phyloP scores from a whole-genome alignment of 2,888 invertebrate species.

The Rhimphoctona megacephalus region DNA sequence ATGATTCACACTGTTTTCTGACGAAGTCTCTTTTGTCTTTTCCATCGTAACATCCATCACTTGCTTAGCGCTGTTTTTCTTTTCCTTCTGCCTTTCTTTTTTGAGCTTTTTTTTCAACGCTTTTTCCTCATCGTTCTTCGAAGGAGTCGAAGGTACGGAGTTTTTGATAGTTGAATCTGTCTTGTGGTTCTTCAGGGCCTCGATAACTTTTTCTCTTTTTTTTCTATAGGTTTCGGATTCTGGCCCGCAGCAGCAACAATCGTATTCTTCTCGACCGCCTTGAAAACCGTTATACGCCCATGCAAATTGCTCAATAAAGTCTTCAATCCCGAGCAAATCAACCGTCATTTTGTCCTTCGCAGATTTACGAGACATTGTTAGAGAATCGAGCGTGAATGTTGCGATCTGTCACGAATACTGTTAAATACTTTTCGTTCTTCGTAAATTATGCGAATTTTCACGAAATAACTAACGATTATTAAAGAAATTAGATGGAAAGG shows the following conservation, averaged over 20 bases:
- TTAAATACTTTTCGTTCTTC: neutral
- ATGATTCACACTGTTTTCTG: neutral
- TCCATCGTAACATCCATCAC: neutral
- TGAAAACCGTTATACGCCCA: neutral
- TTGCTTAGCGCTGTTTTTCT: slow-evolving; percentile 43
- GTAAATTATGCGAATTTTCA: neutral
- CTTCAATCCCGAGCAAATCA: neutral
- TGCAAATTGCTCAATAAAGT: neutral
- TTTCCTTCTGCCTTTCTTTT: slow-evolving; percentile 62
- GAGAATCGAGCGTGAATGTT: neutral
- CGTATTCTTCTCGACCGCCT: neutral
- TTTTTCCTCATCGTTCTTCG: slow-evolving; percentile 36
- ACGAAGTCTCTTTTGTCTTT: neutral
- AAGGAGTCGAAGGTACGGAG: neutral
- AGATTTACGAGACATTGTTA: neutral
- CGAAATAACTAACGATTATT: neutral
- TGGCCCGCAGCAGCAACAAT: neutral
- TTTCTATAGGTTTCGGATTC: neutral
- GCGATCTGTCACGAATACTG: neutral
- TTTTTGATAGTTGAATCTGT: neutral
- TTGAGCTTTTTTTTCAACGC: slow-evolving; percentile 62
- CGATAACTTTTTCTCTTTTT: neutral
- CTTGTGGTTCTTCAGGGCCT: neutral
- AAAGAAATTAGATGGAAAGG: too few relatives aligned
- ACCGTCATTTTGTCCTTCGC: neutral